Evolutionary conservation across 1,140 invertebrate genomes (phyloP).

Genomic region (Cyclina sinensis): DNA sequence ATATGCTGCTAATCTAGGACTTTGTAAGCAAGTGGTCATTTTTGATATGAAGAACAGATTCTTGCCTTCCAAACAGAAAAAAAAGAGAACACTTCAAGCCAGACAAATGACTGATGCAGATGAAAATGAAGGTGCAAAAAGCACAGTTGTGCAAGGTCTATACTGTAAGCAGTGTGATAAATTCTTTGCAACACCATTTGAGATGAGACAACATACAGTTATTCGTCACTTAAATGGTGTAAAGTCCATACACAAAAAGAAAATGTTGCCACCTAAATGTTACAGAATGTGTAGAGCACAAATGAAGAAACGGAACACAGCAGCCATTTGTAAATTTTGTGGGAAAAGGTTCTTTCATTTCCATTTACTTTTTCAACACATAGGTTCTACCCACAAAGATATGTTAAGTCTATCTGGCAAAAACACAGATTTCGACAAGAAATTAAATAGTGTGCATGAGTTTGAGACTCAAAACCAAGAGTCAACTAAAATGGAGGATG

Average conservation of each 20-base stretch:
- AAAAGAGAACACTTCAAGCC: too few relatives aligned
- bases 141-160: background rate
- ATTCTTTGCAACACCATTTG: constrained; percentile 9
- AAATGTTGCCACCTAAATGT: background rate
- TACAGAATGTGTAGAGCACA: background rate
- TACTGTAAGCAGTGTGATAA: background rate
- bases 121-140: background rate
- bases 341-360: constrained; percentile 14
- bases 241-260: background rate
- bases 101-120: too few relatives aligned
- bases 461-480: background rate
- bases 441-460: background rate
- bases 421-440: background rate
- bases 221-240: background rate
- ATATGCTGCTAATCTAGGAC: too few relatives aligned
- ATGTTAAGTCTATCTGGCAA: background rate
- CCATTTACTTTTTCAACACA: background rate
- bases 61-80: too few relatives aligned
- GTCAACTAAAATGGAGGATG: background rate
- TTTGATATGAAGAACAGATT: too few relatives aligned
- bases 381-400: background rate
- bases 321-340: background rate
- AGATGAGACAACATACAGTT: constrained; percentile 6
- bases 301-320: background rate
- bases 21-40: too few relatives aligned